A percentile compares a stretch with the other conserved stretches of the same genome.
phyloP scores from a whole-genome alignment of 2,888 invertebrate genomes.

The Saturnia japonica region DNA sequence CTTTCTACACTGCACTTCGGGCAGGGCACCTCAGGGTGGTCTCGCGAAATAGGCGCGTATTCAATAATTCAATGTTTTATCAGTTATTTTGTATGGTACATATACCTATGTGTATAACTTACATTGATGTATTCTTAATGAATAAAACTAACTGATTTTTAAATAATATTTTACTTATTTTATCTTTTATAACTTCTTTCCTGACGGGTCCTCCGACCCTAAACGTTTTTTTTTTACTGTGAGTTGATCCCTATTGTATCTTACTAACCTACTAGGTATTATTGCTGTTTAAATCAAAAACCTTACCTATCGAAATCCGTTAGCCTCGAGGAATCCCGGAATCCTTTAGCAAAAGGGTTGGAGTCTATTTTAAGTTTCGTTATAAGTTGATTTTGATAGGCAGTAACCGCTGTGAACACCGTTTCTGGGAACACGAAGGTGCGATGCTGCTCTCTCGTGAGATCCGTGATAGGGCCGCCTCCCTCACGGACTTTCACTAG shows the following conservation, averaged over 20 bases:
- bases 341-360: constrained; percentile 99
- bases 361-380: constrained; percentile 99
- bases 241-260: neutral
- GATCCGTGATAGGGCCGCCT: constrained; percentile 89
- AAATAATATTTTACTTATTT: too few relatives aligned
- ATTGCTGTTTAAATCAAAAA: neutral
- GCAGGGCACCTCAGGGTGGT: too few relatives aligned
- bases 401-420: constrained; percentile 99
- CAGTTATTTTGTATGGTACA: too few relatives aligned
- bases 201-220: too few relatives aligned
- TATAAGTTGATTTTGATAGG: constrained; percentile 99
- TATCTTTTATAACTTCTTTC: too few relatives aligned
- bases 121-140: too few relatives aligned
- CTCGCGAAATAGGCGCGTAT: too few relatives aligned
- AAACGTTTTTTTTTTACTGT: neutral
- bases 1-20: too few relatives aligned
- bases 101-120: too few relatives aligned
- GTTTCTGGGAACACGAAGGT: constrained; percentile 99
- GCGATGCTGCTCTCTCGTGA: constrained; percentile 95
- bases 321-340: constrained; percentile 96
- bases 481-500: constrained; percentile 88
- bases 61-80: too few relatives aligned
- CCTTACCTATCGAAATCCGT: constrained; percentile 95
- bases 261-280: neutral
- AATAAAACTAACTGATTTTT: too few relatives aligned